These are phyloP conservation scores for Scylla paramamosain DNA, from an alignment of 1,140 invertebrate genomes.

Conservation along the genomic window DNA sequence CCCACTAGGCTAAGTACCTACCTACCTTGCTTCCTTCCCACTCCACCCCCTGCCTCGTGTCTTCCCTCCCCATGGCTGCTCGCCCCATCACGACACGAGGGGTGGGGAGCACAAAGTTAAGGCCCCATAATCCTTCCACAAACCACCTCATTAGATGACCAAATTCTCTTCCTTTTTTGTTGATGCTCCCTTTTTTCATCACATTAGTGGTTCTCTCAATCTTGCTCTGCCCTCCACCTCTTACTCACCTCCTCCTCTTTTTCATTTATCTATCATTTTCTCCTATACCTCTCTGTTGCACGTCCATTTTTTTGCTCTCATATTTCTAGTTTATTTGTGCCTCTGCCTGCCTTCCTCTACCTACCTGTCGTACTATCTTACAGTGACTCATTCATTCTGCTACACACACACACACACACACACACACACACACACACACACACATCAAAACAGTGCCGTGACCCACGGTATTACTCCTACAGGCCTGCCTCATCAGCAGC, in stretches of 20 bases:
- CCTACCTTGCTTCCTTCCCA: not conserved
- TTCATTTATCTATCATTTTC: not conserved
- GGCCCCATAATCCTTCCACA: conserved; percentile 20
- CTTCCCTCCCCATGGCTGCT: not conserved
- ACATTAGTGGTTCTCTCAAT: conserved; percentile 10
- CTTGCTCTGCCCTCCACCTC: not conserved
- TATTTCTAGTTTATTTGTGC: not conserved
- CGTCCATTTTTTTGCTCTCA: not conserved
- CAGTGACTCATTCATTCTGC: not conserved
- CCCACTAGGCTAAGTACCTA: not conserved
- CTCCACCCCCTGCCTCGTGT: not conserved
- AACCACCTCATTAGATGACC: conserved; percentile 9
- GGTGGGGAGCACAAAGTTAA: not conserved
- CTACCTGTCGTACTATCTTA: not conserved
- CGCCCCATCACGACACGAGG: not conserved
- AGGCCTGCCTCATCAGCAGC: conserved; percentile 44
- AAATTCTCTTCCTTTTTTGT: not conserved
- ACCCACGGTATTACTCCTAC: not conserved
- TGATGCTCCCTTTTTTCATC: conserved; percentile 12
- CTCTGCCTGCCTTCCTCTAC: not conserved
- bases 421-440: conserved; percentile 62
- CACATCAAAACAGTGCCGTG: conserved; percentile 18
- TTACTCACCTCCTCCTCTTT: not conserved
- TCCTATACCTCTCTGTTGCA: not conserved
- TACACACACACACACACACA: conserved; percentile 58